Conservation (phyloP, 2,113 vertebrate species). For the Phalacrocorax brasilianus region DNA sequence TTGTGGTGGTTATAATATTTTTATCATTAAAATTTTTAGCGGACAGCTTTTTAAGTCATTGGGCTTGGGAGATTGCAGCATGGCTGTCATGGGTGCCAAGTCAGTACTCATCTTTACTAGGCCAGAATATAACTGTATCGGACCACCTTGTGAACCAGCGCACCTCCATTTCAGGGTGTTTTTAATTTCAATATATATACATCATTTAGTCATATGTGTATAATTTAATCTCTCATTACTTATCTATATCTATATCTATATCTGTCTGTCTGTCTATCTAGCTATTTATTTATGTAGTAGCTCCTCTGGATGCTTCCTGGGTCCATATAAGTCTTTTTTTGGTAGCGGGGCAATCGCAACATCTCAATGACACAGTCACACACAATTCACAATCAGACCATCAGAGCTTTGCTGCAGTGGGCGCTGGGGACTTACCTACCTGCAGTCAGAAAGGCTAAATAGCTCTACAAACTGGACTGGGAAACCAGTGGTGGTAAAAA, state of each 20-base stretch:
- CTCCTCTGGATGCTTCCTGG: neutral
- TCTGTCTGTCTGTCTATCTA: neutral
- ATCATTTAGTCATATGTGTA: neutral
- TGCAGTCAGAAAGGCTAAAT: neutral
- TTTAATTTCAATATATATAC: neutral
- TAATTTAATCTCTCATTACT: neutral
- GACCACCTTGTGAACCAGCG: neutral
- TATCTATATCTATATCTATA: neutral
- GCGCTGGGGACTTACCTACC: neutral
- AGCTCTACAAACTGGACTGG: neutral
- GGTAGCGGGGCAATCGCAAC: neutral
- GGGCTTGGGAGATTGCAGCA: neutral
- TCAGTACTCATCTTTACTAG: neutral
- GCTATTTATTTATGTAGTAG: neutral
- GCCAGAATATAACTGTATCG: neutral
- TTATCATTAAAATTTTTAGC: neutral
- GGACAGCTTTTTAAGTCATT: neutral
- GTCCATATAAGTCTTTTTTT: neutral
- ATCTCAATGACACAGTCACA: neutral
- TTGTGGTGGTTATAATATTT: neutral
- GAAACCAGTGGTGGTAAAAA: neutral
- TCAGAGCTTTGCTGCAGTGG: neutral
- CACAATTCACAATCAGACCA: neutral
- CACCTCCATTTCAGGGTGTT: neutral
- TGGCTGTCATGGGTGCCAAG: neutral